Base-by-base conservation (phyloP, 2,113 vertebrate species). In the Alaudala cheleensis region DNA sequence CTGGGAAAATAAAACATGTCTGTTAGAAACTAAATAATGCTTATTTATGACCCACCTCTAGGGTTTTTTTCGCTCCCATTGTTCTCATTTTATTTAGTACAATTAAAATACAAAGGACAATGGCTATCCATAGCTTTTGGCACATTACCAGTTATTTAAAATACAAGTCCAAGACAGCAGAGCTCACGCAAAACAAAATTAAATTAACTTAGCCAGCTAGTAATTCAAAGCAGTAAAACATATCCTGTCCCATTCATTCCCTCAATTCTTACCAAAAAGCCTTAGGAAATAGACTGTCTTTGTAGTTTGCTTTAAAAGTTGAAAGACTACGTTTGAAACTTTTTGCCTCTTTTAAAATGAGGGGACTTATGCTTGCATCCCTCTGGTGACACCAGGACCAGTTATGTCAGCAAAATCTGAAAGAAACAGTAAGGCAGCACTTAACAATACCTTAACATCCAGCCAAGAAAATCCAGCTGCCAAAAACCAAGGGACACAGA, bases 181-280 rank as follows among this genome's bases (percentile, higher is more conserved):
- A 88, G 76, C 79, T 92, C 92, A 94, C 0, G 3, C 60, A 90
- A 70, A 77, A 60, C 47, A 82, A 92, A 94, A 94, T 80, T 90
- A 86, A 94, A 96, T 96, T 94, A 94, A 92, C 66, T 91, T 84
- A 87, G 50, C 94, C 29, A 91, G 87, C 78, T 70, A 96, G 92
- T 93, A 95, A 96, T 95, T 95, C 92, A 95, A 96, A 97, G 82
- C 94, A 91, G 90, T 95, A 91, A 95, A 95, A 85, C 85, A 53
- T 83, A 91, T 91, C 79, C 85, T 95, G 79, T 74, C 82, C 51
- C 39, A 33, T 73, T 94, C 54, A 80, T 88, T 96, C 74, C 74
- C 87, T 70, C 81, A 73, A 17, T 93, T 84, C 79, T 93, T 93
- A 79, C 74, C 40, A 14, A 87, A 94, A 85, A 85, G 84, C 87